Conservation (phyloP, 2,113 vertebrate genomes). For the Lophura nycthemera region DNA sequence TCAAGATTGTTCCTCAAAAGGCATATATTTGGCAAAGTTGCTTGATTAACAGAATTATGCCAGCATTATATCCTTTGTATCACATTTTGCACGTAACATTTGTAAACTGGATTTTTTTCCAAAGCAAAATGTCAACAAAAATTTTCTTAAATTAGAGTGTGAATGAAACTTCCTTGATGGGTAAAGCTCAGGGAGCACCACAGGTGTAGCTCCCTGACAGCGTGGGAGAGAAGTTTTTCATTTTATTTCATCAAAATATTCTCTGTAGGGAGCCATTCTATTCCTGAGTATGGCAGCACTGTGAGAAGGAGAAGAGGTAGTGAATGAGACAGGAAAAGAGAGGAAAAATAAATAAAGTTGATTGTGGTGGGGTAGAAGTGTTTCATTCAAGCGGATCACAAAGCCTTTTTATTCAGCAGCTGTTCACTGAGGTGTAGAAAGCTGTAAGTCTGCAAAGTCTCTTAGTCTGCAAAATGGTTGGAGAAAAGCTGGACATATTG, state of each 20-base stretch:
- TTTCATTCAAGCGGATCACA: slow-evolving; percentile 22
- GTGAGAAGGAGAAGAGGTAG: slow-evolving; percentile 37
- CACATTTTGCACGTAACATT: neutral
- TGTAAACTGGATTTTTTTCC: neutral
- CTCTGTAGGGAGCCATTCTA: neutral
- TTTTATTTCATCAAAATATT: slow-evolving; percentile 27
- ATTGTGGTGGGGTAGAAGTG: neutral
- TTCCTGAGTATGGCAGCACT: slow-evolving; percentile 45
- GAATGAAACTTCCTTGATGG: slow-evolving; percentile 40
- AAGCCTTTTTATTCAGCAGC: slow-evolving; percentile 60
- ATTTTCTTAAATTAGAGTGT: slow-evolving; percentile 2
- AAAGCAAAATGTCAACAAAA: neutral
- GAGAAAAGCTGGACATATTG: slow-evolving; percentile 17
- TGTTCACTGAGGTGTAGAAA: slow-evolving; percentile 67
- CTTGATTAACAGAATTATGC: neutral
- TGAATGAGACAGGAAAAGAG: neutral
- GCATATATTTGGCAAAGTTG: neutral
- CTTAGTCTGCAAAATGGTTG: slow-evolving; percentile 8
- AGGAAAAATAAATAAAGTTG: slow-evolving; percentile 38
- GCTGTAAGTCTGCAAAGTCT: slow-evolving; percentile 31
- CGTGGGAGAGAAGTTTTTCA: neutral
- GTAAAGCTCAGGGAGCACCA: slow-evolving; percentile 23
- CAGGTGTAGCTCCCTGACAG: neutral
- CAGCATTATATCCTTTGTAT: neutral
- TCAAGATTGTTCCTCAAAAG: neutral